These are phyloP conservation scores for Galagoides demidoff DNA, from an alignment of 2,797 vertebrate species.

Conservation along the genomic window DNA sequence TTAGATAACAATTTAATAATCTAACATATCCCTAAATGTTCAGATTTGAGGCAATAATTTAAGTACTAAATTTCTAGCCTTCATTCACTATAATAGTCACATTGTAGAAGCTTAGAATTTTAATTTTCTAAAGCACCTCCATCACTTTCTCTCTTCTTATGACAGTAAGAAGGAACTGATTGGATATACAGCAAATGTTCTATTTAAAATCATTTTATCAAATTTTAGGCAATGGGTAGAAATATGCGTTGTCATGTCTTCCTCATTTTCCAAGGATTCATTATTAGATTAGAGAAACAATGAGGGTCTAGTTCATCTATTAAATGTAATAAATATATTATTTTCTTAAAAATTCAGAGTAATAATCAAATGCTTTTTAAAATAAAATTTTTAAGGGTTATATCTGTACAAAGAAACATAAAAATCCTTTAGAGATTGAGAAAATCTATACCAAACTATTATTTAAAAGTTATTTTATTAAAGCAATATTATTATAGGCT, in stretches of 20 bases:
- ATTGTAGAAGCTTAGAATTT: neutral
- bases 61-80: neutral
- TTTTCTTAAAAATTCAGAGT: neutral
- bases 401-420: neutral
- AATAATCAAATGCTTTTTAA: neutral
- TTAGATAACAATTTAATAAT: neutral
- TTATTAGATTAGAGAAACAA: neutral
- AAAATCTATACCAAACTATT: slow-evolving; percentile 7
- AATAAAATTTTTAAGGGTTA: slow-evolving; percentile 16
- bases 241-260: neutral
- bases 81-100: slow-evolving; percentile 2
- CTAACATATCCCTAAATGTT: neutral
- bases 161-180: neutral
- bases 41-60: neutral
- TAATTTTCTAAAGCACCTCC: neutral
- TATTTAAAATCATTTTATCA: neutral
- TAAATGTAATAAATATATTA: neutral
- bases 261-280: neutral
- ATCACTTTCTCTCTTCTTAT: neutral
- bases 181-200: neutral
- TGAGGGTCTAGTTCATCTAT: neutral
- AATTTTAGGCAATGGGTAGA: neutral
- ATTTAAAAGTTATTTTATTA: neutral
- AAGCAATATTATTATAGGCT: neutral
- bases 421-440: neutral